Evolutionary conservation across 2,113 vertebrate species (phyloP).

Genomic region (Varanus komodoensis): DNA sequence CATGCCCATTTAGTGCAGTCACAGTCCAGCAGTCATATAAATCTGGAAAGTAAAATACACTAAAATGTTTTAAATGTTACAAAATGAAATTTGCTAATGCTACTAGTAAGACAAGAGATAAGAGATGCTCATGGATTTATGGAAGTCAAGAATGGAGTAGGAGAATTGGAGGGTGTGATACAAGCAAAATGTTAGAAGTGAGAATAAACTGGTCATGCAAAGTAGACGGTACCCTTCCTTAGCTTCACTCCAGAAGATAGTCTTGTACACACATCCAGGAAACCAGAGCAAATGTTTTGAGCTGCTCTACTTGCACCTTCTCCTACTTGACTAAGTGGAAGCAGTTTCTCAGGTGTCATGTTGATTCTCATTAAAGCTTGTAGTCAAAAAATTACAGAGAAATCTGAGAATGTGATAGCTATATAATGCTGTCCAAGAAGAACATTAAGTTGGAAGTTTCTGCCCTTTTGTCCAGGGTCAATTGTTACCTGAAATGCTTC

Average conservation of each 20-base stretch:
- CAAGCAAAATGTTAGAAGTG: neutral
- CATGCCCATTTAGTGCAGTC: neutral
- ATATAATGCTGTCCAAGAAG: neutral
- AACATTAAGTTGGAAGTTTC: neutral
- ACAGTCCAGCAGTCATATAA: neutral
- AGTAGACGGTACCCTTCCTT: neutral
- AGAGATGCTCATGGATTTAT: neutral
- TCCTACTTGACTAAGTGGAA: neutral
- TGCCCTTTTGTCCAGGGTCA: neutral
- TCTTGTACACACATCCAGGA: neutral
- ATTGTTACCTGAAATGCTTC: neutral
- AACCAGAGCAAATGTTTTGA: neutral
- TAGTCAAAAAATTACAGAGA: neutral
- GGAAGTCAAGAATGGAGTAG: neutral
- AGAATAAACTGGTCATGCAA: neutral
- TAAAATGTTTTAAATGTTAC: neutral
- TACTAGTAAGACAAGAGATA: neutral
- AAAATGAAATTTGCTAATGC: neutral
- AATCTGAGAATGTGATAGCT: neutral
- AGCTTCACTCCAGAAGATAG: neutral
- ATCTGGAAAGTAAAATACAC: neutral
- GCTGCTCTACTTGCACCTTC: neutral
- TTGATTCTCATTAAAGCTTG: neutral
- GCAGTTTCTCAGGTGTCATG: neutral
- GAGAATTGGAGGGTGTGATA: neutral